Evolutionary conservation across 2,113 vertebrate species (phyloP).

Genomic region (Diadophis punctatus): DNA sequence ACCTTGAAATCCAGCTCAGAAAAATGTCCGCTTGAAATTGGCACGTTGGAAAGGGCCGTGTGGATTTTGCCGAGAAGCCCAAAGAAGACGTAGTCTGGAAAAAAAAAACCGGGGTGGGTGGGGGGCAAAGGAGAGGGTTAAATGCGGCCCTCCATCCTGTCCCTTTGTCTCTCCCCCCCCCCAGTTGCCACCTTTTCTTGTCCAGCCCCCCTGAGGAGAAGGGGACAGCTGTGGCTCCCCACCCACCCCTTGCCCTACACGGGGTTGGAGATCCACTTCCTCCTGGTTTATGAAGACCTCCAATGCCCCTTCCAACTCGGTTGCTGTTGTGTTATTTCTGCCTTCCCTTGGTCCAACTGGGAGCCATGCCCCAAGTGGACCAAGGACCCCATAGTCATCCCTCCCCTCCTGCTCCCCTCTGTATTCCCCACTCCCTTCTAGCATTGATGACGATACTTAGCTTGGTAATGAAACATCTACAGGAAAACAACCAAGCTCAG

Average conservation of each 20-base stretch:
- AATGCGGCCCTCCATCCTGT: too few species aligned
- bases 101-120: too few species aligned
- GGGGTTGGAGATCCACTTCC: not conserved
- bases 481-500: too few species aligned
- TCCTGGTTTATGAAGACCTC: not conserved
- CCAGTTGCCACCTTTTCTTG: not conserved
- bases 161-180: not conserved
- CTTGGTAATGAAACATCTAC: too few species aligned
- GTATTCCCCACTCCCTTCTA: not conserved
- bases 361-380: not conserved
- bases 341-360: not conserved
- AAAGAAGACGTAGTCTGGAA: not conserved
- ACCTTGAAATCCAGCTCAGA: slow-evolving; percentile 57
- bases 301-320: not conserved
- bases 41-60: slow-evolving; percentile 16
- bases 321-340: not conserved
- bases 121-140: too few species aligned
- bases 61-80: slow-evolving; percentile 34
- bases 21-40: fast-evolving
- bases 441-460: too few species aligned
- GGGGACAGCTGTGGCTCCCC: too few species aligned
- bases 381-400: fast-evolving
- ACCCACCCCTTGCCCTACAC: not conserved
- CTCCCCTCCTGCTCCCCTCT: not conserved
- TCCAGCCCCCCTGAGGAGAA: not conserved